Conservation (phyloP, 2,888 invertebrate species). For the Rapana venosa region DNA sequence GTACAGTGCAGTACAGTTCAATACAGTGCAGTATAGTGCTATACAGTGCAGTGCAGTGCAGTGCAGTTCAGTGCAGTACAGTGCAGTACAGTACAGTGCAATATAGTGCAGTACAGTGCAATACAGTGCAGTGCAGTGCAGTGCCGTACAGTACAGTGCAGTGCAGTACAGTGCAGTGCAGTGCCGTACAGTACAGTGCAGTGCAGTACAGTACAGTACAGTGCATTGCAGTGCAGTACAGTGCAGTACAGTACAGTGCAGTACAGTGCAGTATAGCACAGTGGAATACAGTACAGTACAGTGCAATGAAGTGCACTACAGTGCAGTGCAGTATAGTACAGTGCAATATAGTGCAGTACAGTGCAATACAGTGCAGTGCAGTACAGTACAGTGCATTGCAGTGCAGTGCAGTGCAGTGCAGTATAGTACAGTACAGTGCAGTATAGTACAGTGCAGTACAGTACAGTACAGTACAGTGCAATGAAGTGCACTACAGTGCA, state of each 20-base stretch:
- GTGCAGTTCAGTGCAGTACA: neutral
- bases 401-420: neutral
- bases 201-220: neutral
- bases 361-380: neutral
- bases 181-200: conserved; percentile 19
- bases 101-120: neutral
- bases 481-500: conserved; percentile 3
- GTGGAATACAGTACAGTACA: neutral
- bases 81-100: neutral
- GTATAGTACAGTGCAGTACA: neutral
- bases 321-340: neutral
- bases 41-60: neutral
- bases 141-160: neutral
- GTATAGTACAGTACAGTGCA: neutral
- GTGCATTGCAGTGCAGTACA: neutral
- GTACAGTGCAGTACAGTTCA: neutral
- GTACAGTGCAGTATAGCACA: neutral
- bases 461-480: neutral
- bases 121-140: neutral
- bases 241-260: conserved; percentile 19
- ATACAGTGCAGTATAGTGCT: neutral
- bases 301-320: neutral
- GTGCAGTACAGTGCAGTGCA: conserved; percentile 1
- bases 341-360: neutral
- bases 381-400: neutral